Evolutionary conservation across 2,797 vertebrate species (phyloP).

Genomic region (Cossypha niveicapilla): DNA sequence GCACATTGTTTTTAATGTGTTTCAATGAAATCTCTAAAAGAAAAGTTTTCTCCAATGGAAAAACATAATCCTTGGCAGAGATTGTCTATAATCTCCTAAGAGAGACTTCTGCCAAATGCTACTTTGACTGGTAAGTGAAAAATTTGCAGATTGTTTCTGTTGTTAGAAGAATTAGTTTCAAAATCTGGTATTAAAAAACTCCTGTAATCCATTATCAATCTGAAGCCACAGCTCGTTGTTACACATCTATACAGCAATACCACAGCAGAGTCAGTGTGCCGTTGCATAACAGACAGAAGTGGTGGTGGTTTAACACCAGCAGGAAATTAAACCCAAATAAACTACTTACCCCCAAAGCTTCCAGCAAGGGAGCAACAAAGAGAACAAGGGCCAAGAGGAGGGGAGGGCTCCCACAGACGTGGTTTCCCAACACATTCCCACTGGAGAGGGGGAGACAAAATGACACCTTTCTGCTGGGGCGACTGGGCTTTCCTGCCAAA

Average conservation of each 20-base stretch:
- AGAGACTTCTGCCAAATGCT: background rate
- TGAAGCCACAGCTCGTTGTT: background rate
- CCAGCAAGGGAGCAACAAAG: background rate
- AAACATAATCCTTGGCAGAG: background rate
- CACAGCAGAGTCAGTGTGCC: background rate
- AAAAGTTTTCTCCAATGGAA: background rate
- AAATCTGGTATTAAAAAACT: background rate
- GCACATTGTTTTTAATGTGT: background rate
- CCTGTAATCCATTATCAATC: background rate
- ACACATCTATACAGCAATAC: background rate
- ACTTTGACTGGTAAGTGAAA: background rate
- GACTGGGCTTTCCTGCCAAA: background rate
- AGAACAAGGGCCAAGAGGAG: background rate
- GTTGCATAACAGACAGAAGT: background rate
- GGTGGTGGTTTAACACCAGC: background rate
- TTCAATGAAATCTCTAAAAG: background rate
- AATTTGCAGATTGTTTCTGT: background rate
- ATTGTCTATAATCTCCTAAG: background rate
- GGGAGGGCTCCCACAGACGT: background rate
- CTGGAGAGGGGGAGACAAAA: background rate
- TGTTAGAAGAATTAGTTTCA: background rate
- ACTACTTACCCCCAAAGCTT: accelerated
- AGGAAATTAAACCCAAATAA: background rate
- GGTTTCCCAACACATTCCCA: background rate
- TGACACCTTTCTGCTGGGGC: background rate